A percentile compares a stretch with the other conserved stretches of the same genome.
Conservation (phyloP, 2,888 invertebrate genomes). For the Pteria penguin region DNA sequence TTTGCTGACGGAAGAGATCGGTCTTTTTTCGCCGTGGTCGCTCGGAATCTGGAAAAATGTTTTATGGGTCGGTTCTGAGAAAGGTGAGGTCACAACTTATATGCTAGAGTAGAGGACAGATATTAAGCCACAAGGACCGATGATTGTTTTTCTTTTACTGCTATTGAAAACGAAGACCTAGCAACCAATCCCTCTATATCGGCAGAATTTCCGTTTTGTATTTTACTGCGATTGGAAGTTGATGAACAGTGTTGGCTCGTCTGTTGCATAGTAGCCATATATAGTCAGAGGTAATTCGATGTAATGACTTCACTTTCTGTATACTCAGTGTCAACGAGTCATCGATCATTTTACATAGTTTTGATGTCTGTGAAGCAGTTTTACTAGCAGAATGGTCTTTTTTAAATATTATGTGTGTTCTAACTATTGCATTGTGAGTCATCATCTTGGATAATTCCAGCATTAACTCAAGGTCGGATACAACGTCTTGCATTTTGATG, state of each 20-base stretch:
- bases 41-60: too few species aligned
- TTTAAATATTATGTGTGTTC: constrained; percentile 49
- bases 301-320: constrained; percentile 53
- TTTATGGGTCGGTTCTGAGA: too few species aligned
- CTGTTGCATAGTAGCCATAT: constrained; percentile 58
- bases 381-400: constrained; percentile 45
- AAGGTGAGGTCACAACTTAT: too few species aligned
- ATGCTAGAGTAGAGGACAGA: too few species aligned
- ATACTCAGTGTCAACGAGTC: constrained; percentile 40
- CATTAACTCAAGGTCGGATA: constrained; percentile 50
- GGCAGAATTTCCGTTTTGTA: constrained; percentile 61
- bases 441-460: constrained; percentile 53
- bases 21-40: too few species aligned
- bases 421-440: constrained; percentile 47
- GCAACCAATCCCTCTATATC: constrained; percentile 29
- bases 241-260: constrained; percentile 54
- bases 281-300: constrained; percentile 47
- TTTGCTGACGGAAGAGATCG: too few species aligned
- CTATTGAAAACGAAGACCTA: too few species aligned
- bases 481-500: constrained; percentile 45
- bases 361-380: constrained; percentile 51
- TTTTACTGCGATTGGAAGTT: constrained; percentile 55
- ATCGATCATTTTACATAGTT: constrained; percentile 48
- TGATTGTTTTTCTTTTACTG: too few species aligned
- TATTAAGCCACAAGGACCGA: too few species aligned